Evolutionary conservation across 2,888 invertebrate genomes (phyloP).

Genomic region (Polydrusus pterygomalis): DNA sequence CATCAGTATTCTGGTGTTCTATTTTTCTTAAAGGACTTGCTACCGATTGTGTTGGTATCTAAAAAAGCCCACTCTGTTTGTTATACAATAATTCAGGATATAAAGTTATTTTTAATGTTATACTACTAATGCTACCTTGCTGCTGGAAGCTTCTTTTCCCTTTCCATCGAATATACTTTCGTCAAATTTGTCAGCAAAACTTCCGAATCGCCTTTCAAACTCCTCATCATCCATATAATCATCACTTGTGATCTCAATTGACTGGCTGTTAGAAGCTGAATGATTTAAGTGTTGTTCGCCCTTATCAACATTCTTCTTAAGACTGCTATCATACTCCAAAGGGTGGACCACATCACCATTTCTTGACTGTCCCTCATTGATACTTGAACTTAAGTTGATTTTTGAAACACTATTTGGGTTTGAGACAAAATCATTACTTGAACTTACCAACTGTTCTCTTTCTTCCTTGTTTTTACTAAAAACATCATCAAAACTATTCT

Average conservation of each 20-base stretch:
- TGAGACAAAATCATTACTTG: background rate
- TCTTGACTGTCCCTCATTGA: background rate
- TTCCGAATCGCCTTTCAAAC: slow-evolving; percentile 62
- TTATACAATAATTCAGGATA: too few species aligned
- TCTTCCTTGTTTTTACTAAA: slow-evolving; percentile 9
- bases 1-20: slow-evolving; percentile 30
- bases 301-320: background rate
- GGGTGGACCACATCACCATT: background rate
- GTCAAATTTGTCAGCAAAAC: slow-evolving; percentile 29
- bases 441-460: slow-evolving; percentile 8
- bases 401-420: background rate
- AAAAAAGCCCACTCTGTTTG: background rate
- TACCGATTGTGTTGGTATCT: background rate
- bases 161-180: slow-evolving; percentile 13
- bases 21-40: background rate
- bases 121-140: background rate
- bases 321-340: background rate
- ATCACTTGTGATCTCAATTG: slow-evolving; percentile 57
- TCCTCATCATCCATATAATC: slow-evolving; percentile 66
- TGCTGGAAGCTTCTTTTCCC: background rate
- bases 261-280: slow-evolving; percentile 49
- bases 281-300: background rate
- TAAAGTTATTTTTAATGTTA: too few species aligned
- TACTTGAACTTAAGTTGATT: background rate
- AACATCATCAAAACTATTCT: slow-evolving; percentile 43